Conservation (phyloP, 1,140 invertebrate species). For the Neelides sp. region DNA sequence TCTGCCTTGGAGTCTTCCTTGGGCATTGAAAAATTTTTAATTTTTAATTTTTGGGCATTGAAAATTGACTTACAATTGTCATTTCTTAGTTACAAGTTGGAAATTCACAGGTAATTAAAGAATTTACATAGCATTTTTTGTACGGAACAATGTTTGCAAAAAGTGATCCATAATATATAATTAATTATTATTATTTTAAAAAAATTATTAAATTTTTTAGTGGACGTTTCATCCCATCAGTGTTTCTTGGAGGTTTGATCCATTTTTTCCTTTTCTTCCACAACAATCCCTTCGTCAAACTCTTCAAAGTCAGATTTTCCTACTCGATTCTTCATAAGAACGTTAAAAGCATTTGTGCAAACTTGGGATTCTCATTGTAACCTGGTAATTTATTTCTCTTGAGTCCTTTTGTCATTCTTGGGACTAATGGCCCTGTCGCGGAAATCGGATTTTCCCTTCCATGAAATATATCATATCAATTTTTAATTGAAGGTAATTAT, state of each 20-base stretch:
- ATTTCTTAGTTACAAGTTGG: constrained; percentile 37
- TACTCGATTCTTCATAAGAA: constrained; percentile 26
- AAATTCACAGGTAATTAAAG: constrained; percentile 41
- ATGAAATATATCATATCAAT: too few species aligned
- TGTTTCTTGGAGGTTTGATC: constrained; percentile 17
- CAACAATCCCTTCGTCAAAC: constrained; percentile 21
- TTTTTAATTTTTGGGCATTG: too few species aligned
- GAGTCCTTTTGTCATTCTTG: constrained; percentile 19
- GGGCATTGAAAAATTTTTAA: too few species aligned
- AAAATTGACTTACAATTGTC: constrained; percentile 42
- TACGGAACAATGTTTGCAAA: too few species aligned
- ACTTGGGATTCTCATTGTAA: constrained; percentile 20
- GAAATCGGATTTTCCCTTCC: too few species aligned
- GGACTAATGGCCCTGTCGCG: constrained; percentile 11
- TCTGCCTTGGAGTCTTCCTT: constrained; percentile 37
- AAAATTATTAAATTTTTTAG: constrained; percentile 9
- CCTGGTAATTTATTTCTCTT: constrained; percentile 13
- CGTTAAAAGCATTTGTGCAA: constrained; percentile 22
- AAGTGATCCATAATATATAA: background rate
- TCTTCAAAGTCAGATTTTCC: constrained; percentile 17
- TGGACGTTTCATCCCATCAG: constrained; percentile 22
- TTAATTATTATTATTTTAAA: background rate
- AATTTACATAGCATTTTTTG: too few species aligned
- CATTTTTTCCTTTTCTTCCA: constrained; percentile 24
- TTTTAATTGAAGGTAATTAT: too few species aligned